A percentile compares a stretch with the other conserved stretches of the same genome.
phyloP scores from a whole-genome alignment of 2,113 vertebrate genomes.

The Aphelocoma coerulescens region DNA sequence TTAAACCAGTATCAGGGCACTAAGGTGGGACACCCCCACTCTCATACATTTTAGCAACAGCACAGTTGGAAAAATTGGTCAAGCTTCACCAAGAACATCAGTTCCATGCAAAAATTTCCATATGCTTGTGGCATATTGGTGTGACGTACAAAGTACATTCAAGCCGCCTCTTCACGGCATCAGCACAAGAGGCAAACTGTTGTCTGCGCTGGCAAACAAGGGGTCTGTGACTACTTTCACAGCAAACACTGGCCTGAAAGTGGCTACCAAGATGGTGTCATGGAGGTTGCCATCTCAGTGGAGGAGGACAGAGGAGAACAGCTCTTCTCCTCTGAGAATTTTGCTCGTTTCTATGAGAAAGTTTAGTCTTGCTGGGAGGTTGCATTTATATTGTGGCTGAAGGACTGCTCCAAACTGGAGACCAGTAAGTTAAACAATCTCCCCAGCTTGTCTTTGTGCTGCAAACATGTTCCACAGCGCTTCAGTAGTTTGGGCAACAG shows the following conservation, averaged over 20 bases:
- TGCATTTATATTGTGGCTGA: conserved; percentile 57
- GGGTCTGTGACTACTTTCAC: neutral
- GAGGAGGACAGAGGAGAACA: neutral
- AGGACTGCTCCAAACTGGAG: conserved; percentile 39
- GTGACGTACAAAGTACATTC: neutral
- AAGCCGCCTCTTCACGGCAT: neutral
- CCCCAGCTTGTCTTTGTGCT: conserved; percentile 37
- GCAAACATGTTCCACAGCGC: conserved; percentile 19
- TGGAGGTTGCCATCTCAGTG: neutral
- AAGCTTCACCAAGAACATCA: neutral
- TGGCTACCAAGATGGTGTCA: neutral
- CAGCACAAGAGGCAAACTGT: neutral
- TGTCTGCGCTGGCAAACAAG: neutral
- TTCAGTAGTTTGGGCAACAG: conserved; percentile 10
- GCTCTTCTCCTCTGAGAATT: neutral
- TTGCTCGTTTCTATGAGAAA: neutral
- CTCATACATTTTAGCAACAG: neutral
- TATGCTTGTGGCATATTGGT: rapidly evolving
- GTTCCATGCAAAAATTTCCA: neutral
- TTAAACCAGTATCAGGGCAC: neutral
- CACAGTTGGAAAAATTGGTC: neutral
- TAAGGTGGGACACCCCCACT: neutral
- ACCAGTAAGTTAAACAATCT: conserved; percentile 60
- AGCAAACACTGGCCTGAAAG: neutral
- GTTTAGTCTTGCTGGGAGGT: conserved; percentile 36